Evolutionary conservation across 2,797 vertebrate species (phyloP).

Genomic region (Microchirus variegatus): DNA sequence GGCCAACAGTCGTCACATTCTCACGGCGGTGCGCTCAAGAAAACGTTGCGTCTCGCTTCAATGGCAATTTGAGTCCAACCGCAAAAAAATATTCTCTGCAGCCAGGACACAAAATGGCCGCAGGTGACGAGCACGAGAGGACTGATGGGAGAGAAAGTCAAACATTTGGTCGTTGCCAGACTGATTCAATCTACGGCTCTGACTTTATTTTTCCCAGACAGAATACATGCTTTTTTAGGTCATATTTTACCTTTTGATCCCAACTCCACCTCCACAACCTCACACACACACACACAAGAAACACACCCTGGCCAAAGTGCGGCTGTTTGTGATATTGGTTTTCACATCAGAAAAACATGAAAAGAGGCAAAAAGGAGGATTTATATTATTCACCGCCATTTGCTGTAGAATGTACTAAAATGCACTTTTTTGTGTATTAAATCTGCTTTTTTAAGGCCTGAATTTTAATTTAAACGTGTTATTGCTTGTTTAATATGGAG

Average conservation of each 20-base stretch:
- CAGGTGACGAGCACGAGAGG: not conserved
- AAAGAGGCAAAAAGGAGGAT: not conserved
- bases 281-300: slow-evolving; percentile 24
- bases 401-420: not conserved
- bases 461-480: not conserved
- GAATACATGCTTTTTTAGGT: slow-evolving; percentile 62
- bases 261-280: slow-evolving; percentile 56
- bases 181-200: slow-evolving; percentile 66
- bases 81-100: not conserved
- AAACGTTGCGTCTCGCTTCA: not conserved
- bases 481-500: too few species aligned
- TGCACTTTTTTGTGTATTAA: not conserved
- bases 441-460: not conserved
- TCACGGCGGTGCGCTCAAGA: not conserved
- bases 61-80: slow-evolving; percentile 3
- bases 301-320: slow-evolving; percentile 8
- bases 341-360: slow-evolving; percentile 11
- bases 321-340: slow-evolving; percentile 18
- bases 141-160: not conserved
- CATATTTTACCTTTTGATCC: slow-evolving; percentile 61
- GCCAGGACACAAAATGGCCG: slow-evolving; percentile 1
- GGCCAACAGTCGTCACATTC: not conserved
- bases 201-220: slow-evolving; percentile 50
- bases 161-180: slow-evolving; percentile 44
- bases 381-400: slow-evolving; percentile 7